Percentiles rank a stretch among this genome's conserved stretches.
phyloP scores from a whole-genome alignment of 2,113 vertebrate species.

The Tringa solitaria region DNA sequence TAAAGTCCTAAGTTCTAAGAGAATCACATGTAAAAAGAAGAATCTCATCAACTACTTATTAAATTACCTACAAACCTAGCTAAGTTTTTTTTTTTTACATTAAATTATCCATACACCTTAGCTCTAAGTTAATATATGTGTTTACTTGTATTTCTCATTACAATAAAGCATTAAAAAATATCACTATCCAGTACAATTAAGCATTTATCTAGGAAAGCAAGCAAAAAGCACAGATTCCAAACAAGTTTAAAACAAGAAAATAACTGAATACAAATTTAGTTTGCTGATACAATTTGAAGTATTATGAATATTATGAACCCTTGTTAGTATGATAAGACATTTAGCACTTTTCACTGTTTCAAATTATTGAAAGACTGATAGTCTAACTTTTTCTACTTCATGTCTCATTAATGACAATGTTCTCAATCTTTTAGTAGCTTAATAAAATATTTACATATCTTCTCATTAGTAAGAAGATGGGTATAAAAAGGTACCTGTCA shows the following conservation, averaged over 20 bases:
- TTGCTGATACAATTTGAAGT: not conserved
- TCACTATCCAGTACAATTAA: not conserved
- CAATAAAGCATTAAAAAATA: not conserved
- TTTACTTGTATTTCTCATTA: not conserved
- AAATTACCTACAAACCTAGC: not conserved
- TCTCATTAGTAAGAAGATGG: conserved; percentile 3
- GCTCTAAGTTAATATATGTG: not conserved
- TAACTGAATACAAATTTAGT: not conserved
- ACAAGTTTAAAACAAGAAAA: not conserved
- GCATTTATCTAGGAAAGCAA: not conserved
- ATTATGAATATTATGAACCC: not conserved
- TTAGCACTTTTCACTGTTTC: not conserved
- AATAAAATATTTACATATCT: conserved; percentile 47
- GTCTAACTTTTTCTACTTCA: not conserved
- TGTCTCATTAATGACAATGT: conserved; percentile 20
- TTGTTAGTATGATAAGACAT: not conserved
- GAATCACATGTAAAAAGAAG: not conserved
- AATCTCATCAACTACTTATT: not conserved
- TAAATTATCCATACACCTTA: not conserved
- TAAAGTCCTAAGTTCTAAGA: not conserved
- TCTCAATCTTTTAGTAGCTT: not conserved
- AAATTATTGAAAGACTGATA: not conserved
- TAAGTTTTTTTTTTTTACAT: not conserved
- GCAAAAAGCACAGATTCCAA: not conserved
- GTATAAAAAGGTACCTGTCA: not conserved